Conservation (phyloP, 2,797 vertebrate species). For the Chelidonichthys spinosus region DNA sequence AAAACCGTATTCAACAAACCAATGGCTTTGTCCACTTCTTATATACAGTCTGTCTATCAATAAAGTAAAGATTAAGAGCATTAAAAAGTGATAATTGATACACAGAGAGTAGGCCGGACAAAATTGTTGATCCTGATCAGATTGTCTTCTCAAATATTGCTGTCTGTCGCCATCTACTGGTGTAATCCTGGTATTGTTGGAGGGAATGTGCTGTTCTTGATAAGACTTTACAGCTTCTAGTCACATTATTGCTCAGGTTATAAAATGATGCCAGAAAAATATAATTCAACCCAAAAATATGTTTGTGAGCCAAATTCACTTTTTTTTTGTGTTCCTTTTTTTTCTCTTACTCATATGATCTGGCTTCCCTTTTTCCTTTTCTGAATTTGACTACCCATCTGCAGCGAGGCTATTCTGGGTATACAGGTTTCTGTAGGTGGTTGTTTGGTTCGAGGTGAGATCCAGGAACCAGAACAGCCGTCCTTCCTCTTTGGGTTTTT, state of each 20-base stretch:
- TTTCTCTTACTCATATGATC: constrained; percentile 11
- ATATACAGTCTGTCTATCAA: too few species aligned
- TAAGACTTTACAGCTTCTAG: neutral
- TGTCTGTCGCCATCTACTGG: constrained; percentile 60
- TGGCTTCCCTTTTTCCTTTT: constrained; percentile 44
- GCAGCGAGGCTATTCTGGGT: constrained; percentile 53
- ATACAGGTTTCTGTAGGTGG: constrained; percentile 53
- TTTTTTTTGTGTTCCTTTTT: constrained; percentile 11
- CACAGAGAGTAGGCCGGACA: neutral
- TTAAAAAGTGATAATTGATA: neutral
- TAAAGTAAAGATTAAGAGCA: neutral
- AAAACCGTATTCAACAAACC: too few species aligned
- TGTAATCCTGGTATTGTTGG: neutral
- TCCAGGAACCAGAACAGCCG: neutral
- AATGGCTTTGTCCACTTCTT: too few species aligned
- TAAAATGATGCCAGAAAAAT: neutral
- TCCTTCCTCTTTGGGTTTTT: constrained; percentile 3
- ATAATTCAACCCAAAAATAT: neutral
- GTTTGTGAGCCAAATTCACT: neutral
- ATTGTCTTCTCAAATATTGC: constrained; percentile 7
- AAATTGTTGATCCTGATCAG: neutral
- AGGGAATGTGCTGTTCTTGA: neutral
- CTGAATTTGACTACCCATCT: constrained; percentile 69
- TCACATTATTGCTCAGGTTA: neutral
- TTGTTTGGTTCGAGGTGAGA: constrained; percentile 41